Percentiles rank a stretch among this genome's conserved stretches.
Evolutionary conservation across 2,888 invertebrate species (phyloP).

Genomic region (Polydesmus complanatus): DNA sequence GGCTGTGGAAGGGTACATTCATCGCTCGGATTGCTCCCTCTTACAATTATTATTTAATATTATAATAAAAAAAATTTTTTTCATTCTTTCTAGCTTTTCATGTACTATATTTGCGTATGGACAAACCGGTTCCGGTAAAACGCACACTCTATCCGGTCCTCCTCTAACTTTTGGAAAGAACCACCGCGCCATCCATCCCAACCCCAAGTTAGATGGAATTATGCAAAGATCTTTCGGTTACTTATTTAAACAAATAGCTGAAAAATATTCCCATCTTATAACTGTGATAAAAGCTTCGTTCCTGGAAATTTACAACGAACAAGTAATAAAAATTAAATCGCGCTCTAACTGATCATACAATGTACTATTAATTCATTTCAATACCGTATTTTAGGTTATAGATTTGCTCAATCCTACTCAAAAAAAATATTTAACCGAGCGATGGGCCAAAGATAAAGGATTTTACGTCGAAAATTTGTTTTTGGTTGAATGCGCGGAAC

Average conservation of each 20-base stretch:
- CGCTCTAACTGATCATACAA: too few relatives aligned
- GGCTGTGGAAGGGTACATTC: conserved; percentile 63
- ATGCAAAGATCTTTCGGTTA: conserved; percentile 82
- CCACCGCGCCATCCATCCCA: not conserved
- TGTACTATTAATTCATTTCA: too few relatives aligned
- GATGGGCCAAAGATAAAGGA: conserved; percentile 79
- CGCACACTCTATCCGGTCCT: conserved; percentile 85
- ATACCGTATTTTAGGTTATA: too few relatives aligned
- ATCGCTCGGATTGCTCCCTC: not conserved
- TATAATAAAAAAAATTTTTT: not conserved
- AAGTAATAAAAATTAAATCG: conserved; percentile 45
- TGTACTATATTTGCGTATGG: conserved; percentile 93
- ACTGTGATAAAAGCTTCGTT: conserved; percentile 84
- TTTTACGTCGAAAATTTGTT: conserved; percentile 96
- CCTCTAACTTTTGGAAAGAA: conserved; percentile 34
- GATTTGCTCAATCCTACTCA: conserved; percentile 81
- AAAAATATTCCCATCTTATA: conserved; percentile 50
- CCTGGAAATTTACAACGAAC: conserved; percentile 92
- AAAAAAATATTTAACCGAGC: conserved; percentile 67
- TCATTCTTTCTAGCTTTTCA: conserved; percentile 44
- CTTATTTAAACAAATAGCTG: conserved; percentile 66
- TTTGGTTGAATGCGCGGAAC: conserved; percentile 81
- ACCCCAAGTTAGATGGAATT: conserved; percentile 45
- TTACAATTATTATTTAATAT: not conserved
- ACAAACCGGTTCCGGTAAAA: conserved; percentile 92